A percentile compares a stretch with the other conserved stretches of the same genome.
These are phyloP conservation scores for Sebastes hopkinsi DNA, from an alignment of 2,797 vertebrate genomes.

Conservation along the genomic window DNA sequence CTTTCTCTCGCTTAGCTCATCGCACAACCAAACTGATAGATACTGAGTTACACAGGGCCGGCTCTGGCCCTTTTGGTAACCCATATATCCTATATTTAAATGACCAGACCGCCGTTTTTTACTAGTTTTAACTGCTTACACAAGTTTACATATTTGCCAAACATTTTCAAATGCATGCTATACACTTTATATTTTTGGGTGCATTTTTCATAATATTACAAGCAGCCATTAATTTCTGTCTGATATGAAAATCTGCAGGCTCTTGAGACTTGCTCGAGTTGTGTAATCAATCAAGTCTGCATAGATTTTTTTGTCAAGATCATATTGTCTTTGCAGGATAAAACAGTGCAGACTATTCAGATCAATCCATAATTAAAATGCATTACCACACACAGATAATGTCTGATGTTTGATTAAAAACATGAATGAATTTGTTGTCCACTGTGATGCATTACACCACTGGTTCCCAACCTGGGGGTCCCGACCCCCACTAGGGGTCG, in stretches of 20 bases:
- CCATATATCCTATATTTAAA: neutral
- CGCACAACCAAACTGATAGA: neutral
- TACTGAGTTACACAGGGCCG: neutral
- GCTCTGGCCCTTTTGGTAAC: no score
- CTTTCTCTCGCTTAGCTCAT: conserved; percentile 22
- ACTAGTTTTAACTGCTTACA: neutral
- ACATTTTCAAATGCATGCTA: neutral
- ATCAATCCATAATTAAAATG: neutral
- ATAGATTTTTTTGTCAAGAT: neutral
- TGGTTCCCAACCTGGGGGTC: no score
- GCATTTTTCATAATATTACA: neutral
- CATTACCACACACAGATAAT: neutral
- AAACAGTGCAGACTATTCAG: neutral
- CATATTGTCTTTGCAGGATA: neutral
- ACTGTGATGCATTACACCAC: neutral
- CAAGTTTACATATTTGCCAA: neutral
- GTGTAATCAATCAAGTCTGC: neutral
- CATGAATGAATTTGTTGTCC: neutral
- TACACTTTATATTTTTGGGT: neutral
- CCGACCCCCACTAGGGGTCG: no score
- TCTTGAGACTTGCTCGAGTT: neutral
- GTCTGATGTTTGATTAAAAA: neutral
- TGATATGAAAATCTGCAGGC: neutral
- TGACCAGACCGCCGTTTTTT: neutral
- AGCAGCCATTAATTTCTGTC: neutral